phyloP scores from a whole-genome alignment of 2,113 vertebrate genomes.

The Noturus placidus region DNA sequence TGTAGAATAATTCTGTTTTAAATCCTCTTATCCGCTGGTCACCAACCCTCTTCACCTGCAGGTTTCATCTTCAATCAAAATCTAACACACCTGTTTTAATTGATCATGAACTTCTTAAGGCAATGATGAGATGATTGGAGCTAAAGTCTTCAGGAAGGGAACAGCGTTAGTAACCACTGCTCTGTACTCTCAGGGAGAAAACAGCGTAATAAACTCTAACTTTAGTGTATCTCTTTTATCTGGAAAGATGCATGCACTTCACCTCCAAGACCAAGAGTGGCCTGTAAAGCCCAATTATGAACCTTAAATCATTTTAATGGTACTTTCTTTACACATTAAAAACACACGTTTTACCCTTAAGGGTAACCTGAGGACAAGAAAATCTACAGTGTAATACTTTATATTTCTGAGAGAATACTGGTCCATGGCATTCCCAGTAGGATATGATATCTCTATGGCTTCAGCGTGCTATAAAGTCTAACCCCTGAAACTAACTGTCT shows the following conservation, averaged over 20 bases:
- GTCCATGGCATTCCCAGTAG: neutral
- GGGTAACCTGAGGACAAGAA: neutral
- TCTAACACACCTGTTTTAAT: too few species aligned
- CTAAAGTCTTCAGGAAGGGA: too few species aligned
- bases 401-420: neutral
- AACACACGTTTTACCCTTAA: neutral
- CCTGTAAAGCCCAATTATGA: neutral
- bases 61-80: too few species aligned
- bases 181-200: neutral
- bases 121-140: too few species aligned
- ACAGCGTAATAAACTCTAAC: neutral
- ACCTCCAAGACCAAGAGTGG: neutral
- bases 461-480: neutral
- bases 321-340: neutral
- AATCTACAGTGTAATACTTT: neutral
- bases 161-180: too few species aligned
- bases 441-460: neutral
- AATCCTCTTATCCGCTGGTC: neutral
- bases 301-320: neutral
- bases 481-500: slow-evolving; percentile 14
- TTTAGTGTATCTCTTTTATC: neutral
- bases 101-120: too few species aligned
- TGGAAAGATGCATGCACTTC: neutral
- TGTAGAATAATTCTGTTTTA: neutral
- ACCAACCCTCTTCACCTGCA: too few species aligned